Percentiles rank a stretch among this genome's conserved stretches.
Conservation (phyloP, 2,888 invertebrate genomes). For the Hypomecis atomaria region DNA sequence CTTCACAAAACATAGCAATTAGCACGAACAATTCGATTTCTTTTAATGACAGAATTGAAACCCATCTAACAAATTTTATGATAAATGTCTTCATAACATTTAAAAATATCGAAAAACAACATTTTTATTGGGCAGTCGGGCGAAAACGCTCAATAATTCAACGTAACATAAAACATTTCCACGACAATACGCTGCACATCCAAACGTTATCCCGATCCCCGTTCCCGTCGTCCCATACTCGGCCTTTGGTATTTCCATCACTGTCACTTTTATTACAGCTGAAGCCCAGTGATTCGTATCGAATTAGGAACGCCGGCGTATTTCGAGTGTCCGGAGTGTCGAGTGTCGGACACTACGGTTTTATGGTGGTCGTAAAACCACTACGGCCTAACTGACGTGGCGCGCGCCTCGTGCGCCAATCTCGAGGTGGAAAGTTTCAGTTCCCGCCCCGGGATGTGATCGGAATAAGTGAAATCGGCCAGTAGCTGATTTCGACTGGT, state of each 20-base stretch:
- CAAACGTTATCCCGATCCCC: neutral
- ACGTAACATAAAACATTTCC: too few relatives aligned
- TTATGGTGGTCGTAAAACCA: constrained; percentile 48
- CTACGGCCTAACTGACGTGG: constrained; percentile 30
- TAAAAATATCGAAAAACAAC: too few relatives aligned
- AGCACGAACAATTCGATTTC: too few relatives aligned
- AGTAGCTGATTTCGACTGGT: constrained; percentile 9
- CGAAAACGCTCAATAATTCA: too few relatives aligned
- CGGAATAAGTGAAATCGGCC: constrained; percentile 27
- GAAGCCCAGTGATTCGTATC: constrained; percentile 48
- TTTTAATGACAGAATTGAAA: too few relatives aligned
- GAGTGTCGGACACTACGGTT: constrained; percentile 39
- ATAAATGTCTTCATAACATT: too few relatives aligned
- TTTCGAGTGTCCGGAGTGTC: constrained; percentile 41
- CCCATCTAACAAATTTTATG: too few relatives aligned
- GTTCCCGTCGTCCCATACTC: constrained; percentile 14
- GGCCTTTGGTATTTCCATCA: constrained; percentile 24
- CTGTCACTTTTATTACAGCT: constrained; percentile 46
- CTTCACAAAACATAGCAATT: too few relatives aligned
- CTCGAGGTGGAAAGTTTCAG: constrained; percentile 24
- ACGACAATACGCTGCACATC: too few relatives aligned
- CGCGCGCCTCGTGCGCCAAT: constrained; percentile 12
- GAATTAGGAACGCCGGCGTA: constrained; percentile 50
- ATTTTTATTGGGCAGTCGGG: too few relatives aligned
- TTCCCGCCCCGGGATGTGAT: constrained; percentile 19